Percentiles rank a stretch among this genome's conserved stretches.
Conservation (phyloP, 2,113 vertebrate genomes). For the Azemiops feae region DNA sequence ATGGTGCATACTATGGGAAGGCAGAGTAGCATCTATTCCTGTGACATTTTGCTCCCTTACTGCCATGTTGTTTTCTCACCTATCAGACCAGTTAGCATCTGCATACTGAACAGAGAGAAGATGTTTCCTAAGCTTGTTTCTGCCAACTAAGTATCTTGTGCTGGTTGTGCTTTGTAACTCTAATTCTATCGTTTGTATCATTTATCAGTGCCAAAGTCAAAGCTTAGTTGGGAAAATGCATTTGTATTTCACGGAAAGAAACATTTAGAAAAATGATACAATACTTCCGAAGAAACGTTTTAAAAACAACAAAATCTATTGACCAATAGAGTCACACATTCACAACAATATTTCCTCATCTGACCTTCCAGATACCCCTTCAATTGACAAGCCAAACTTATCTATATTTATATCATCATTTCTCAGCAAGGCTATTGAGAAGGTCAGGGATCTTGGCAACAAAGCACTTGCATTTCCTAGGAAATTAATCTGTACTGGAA, state of each 20-base stretch:
- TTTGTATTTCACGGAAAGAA: not conserved
- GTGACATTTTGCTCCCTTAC: not conserved
- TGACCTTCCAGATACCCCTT: not conserved
- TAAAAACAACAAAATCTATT: not conserved
- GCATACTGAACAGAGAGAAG: not conserved
- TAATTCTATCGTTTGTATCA: not conserved
- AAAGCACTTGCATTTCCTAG: slow-evolving; percentile 31
- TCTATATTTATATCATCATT: slow-evolving; percentile 16
- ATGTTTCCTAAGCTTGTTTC: not conserved
- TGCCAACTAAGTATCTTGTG: not conserved
- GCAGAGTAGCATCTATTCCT: not conserved
- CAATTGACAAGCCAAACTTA: not conserved
- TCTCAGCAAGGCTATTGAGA: slow-evolving; percentile 20
- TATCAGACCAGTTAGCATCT: not conserved
- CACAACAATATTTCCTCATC: not conserved
- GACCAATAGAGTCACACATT: not conserved
- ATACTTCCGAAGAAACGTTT: not conserved
- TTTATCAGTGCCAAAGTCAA: not conserved
- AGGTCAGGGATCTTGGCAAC: slow-evolving; percentile 19
- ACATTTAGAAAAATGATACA: not conserved
- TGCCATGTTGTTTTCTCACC: not conserved
- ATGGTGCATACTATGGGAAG: not conserved
- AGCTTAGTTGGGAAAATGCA: not conserved
- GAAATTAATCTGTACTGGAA: slow-evolving; percentile 31
- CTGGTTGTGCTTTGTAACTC: not conserved